Evolutionary conservation across 37 sponge, comb jelly and placozoan genomes (phyloP).

Genomic region (Theonella swinhoei): DNA sequence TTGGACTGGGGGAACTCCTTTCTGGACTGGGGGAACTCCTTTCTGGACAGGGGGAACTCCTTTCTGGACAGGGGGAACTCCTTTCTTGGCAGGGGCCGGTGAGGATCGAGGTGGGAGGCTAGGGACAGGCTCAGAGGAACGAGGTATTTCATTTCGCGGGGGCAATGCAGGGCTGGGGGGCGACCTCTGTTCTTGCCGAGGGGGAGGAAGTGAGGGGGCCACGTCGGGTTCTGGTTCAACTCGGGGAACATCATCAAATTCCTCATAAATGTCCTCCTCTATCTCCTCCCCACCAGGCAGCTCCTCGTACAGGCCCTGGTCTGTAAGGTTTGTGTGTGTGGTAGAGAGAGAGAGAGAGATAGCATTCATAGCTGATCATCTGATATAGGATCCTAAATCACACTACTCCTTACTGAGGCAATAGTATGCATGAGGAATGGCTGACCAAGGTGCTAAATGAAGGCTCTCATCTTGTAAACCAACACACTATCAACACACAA

Average conservation of each 20-base stretch:
- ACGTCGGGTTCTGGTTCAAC: background rate
- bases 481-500: no score
- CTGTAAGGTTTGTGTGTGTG: background rate
- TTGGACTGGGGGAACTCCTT: background rate
- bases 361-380: background rate
- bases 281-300: slow-evolving; percentile 13
- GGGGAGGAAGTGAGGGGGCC: slow-evolving; percentile 12
- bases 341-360: background rate
- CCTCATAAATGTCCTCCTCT: slow-evolving; percentile 78
- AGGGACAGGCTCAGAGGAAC: background rate
- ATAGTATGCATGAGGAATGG: no score
- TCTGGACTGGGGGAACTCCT: background rate
- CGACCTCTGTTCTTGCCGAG: background rate
- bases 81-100: background rate
- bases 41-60: background rate
- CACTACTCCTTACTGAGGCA: no score
- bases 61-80: background rate
- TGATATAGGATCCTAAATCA: background rate
- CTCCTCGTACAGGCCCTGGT: slow-evolving; percentile 47
- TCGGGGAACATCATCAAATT: slow-evolving; percentile 42
- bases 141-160: slow-evolving; percentile 15
- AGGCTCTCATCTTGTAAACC: no score
- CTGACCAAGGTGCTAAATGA: no score
- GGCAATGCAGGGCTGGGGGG: slow-evolving; percentile 27
- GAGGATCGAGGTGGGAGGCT: slow-evolving; percentile 17